Evolutionary conservation across 2,113 vertebrate genomes (phyloP).

Genomic region (Cochlearius cochlearius): DNA sequence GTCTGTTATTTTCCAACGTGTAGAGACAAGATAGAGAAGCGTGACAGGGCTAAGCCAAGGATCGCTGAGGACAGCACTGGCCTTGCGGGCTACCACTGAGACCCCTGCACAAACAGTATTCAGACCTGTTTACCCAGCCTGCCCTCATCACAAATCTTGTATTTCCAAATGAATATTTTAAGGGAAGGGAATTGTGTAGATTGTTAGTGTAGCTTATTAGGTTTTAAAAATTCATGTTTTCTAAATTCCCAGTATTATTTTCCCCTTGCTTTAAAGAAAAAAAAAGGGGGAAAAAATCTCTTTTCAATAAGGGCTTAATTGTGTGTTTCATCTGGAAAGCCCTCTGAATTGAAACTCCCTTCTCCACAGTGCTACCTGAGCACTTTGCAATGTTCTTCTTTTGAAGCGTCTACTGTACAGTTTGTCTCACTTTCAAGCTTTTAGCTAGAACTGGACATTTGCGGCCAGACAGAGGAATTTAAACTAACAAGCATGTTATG

Average conservation of each 20-base stretch:
- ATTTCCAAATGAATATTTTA: slow-evolving; percentile 61
- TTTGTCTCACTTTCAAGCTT: slow-evolving; percentile 17
- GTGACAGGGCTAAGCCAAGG: background rate
- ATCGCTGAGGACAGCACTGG: background rate
- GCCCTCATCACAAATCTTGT: background rate
- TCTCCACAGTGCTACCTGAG: slow-evolving; percentile 6
- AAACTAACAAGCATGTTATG: background rate
- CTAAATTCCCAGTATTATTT: slow-evolving; percentile 54
- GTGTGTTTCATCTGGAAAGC: slow-evolving; percentile 20
- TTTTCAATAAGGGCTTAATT: slow-evolving; percentile 27
- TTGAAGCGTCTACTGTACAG: background rate
- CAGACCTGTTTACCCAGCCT: background rate
- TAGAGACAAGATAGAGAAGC: background rate
- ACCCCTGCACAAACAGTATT: background rate
- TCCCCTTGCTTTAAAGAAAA: background rate
- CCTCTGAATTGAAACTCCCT: slow-evolving; percentile 1
- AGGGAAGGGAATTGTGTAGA: slow-evolving; percentile 14
- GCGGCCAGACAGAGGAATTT: background rate
- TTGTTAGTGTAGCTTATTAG: slow-evolving; percentile 56
- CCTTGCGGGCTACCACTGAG: background rate
- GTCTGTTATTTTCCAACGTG: background rate
- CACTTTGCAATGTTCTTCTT: background rate
- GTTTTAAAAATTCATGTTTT: slow-evolving; percentile 66
- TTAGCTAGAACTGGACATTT: slow-evolving; percentile 19
- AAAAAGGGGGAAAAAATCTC: accelerated